Evolutionary conservation across 2,888 invertebrate species (phyloP).

Genomic region (Diloba caeruleocephala): DNA sequence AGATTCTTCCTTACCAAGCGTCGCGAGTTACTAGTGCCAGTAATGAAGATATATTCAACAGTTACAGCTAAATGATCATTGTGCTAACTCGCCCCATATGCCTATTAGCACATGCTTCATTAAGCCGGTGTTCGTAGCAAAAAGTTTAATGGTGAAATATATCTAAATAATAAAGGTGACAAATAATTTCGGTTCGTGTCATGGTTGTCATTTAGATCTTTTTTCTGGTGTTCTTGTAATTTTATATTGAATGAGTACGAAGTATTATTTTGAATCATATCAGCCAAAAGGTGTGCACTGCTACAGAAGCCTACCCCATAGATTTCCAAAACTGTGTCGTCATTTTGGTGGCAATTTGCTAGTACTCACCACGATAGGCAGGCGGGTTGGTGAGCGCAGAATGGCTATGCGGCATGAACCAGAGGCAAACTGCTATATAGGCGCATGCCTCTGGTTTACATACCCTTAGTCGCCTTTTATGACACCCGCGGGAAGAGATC

Average conservation of each 20-base stretch:
- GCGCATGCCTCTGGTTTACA: no score
- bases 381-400: no score
- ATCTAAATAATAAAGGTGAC: conserved; percentile 22
- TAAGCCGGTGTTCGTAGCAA: conserved; percentile 20
- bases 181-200: conserved; percentile 21
- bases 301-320: no score
- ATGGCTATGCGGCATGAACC: no score
- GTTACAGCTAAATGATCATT: conserved; percentile 45
- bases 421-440: no score
- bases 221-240: conserved; percentile 10
- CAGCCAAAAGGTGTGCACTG: no score
- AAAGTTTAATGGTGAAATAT: conserved; percentile 47
- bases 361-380: no score
- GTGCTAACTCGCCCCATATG: conserved; percentile 42
- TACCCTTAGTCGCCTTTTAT: no score
- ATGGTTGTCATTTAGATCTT: conserved; percentile 10
- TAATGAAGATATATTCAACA: conserved; percentile 58
- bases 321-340: no score
- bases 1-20: conserved; percentile 45
- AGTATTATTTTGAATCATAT: no score
- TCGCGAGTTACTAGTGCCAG: conserved; percentile 38
- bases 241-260: not conserved
- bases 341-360: no score
- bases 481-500: no score
- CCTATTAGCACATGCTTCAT: conserved; percentile 48